Evolutionary conservation across 2,888 invertebrate genomes (phyloP), one percentile per base, ranked within the genome.

Genomic region (Sesamia inferens): DNA sequence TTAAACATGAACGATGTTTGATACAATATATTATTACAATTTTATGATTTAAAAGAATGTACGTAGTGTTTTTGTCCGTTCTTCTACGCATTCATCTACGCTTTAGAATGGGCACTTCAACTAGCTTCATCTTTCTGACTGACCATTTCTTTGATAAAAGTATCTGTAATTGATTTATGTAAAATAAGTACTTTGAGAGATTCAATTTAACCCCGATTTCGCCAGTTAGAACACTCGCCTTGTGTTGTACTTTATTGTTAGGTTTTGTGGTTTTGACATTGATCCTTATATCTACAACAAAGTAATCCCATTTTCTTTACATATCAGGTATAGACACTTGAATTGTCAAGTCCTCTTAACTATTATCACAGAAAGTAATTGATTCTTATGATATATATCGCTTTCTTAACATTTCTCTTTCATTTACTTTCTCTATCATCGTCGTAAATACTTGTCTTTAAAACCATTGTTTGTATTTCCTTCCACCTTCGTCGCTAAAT

Each of bases 401-500:
- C 48, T 39, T 39, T 68, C 5, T 68, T 68, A 42, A 14, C 61
- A 31, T 75, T 55, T 68, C 61, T 55, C 42, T 22, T 14, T 24
- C 2, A 74, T 57, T 19, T 57, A 80, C 70, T 75, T 79, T 80
- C 71, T 71, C 64, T 11, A 61, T 61, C 8, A 48, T 13, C 39
- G 14, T 51, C 59, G 44, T 80, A 55, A 64, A 65, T 71, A 62
- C 31, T 69, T 61, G 63, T 54, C 64, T 75, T 57, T 75, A 61
- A 63, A 57, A 54, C 54, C 47, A 54, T 70, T 74, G 65, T 74
- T 82, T 78, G 48, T 47, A 31, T 61, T 68, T 55, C 66, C 69
- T 76, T 61, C 10, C 13, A 39, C 64, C 58, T 77, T 82, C 68
- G 68, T 75, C 61, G 69, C 73, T 82, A 78, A 80, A 79, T 70